phyloP scores from a whole-genome alignment of 2,797 vertebrate genomes.

The Graptemys geographica region DNA sequence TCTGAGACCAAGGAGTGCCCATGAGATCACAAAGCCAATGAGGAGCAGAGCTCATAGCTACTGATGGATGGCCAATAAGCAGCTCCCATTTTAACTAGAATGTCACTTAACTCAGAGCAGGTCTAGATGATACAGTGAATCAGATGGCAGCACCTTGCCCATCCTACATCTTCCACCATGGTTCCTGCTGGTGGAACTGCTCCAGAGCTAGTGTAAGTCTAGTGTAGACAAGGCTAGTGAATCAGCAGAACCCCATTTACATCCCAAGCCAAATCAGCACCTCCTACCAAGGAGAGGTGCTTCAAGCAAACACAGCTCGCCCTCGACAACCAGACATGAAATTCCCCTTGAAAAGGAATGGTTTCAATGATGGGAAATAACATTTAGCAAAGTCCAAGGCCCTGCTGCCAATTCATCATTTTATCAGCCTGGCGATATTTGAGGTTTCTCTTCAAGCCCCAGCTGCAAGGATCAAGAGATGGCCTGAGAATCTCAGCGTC shows the following conservation, averaged over 20 bases:
- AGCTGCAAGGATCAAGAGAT: not conserved
- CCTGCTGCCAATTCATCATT: not conserved
- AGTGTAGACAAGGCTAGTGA: not conserved
- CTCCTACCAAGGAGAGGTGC: not conserved
- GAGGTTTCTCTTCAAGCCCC: not conserved
- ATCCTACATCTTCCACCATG: not conserved
- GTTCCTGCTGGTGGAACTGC: not conserved
- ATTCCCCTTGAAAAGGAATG: not conserved
- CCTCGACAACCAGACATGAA: not conserved
- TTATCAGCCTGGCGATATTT: not conserved
- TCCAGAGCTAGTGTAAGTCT: not conserved
- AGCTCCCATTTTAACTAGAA: not conserved
- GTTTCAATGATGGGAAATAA: not conserved
- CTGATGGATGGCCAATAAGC: not conserved
- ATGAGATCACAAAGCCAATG: not conserved
- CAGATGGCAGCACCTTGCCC: not conserved
- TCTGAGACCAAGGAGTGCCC: fast-evolving
- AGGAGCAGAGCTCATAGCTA: not conserved
- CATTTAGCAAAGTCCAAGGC: not conserved
- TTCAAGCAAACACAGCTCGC: not conserved
- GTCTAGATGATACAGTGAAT: not conserved
- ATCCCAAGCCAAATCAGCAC: not conserved
- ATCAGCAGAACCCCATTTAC: not conserved
- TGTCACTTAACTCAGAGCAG: not conserved
- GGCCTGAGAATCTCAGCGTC: not conserved